Evolutionary conservation across 1,140 invertebrate genomes (phyloP), one percentile per base, ranked within the genome.

Genomic region (Leptinotarsa lineolata): DNA sequence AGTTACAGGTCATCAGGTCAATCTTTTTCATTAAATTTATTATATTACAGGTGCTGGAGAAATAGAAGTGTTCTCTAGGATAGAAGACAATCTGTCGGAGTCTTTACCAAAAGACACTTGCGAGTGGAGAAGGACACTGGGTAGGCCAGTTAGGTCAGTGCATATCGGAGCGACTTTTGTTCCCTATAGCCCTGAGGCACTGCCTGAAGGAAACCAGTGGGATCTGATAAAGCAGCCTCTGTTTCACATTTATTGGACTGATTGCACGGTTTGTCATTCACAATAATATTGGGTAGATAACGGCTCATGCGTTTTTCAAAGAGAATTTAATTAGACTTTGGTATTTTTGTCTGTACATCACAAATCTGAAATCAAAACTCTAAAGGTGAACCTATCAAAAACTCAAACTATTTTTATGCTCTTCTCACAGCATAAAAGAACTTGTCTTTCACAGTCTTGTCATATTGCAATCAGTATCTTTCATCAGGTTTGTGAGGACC

Each of bases 231-330:
- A 94, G 75, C 91, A 94, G 76, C 94, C 95, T 22, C 92, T 97
- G 82, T 92, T 99, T 81, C 95, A 99, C 85, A 95, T 95, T 68
- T 99, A 93, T 86, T 97, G 96, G 92, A 97, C 93, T 59, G 96
- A 97, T 85, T 97, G 96, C 87, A 89, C 90, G 77, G 94, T 96
- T 88, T 89, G 89, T 86, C 79, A 54, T n/a, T 54, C 48, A 0
- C 3, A 48, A 30, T 46, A 11, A 18, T 46, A 13, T 72, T 66
- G n/a, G 22, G 22, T 24, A 68, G 45, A 48, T 44, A 59, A 20
- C 30, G 18, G 70, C 30, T 74, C 45, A 71, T 39, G 6, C 12
- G n/a, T 46, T 39, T 39, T 39, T 11, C 30, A 39, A 11, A 39
- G 30, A 39, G 30, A 39, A 39, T 39, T 39, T 2, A 11, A 11